Conservation (phyloP, 1,140 invertebrate species). For the Phthorimaea operculella region DNA sequence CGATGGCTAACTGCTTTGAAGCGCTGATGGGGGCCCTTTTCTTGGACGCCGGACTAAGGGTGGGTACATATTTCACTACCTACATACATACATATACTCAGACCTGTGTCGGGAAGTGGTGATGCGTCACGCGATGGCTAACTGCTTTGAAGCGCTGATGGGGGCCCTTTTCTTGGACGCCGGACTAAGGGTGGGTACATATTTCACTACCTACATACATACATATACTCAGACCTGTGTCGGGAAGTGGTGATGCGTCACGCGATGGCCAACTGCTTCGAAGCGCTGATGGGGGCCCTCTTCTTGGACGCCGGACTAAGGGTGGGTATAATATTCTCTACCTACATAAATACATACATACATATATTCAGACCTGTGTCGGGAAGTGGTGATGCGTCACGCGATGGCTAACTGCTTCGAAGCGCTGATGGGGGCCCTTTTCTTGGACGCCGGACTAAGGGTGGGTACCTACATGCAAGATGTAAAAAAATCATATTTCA, state of each 20-base stretch:
- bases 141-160: constrained; percentile 99
- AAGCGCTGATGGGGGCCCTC: constrained; percentile 97
- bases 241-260: constrained; percentile 94
- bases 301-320: constrained; percentile 95
- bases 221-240: constrained; percentile 95
- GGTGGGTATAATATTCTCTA: constrained; percentile 43
- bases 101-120: constrained; percentile 98
- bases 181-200: constrained; percentile 77
- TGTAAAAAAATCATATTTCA: too few species aligned
- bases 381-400: constrained; percentile 93
- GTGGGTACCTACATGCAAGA: too few species aligned
- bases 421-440: constrained; percentile 96
- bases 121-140: constrained; percentile 96
- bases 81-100: too few species aligned
- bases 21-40: constrained; percentile 97
- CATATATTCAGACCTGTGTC: constrained; percentile 96
- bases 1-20: constrained; percentile 99
- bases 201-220: too few species aligned
- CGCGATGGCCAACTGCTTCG: constrained; percentile 99
- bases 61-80: constrained; percentile 29
- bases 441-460: constrained; percentile 92
- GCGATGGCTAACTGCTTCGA: constrained; percentile 99
- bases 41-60: constrained; percentile 91
- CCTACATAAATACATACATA: too few species aligned
- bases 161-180: constrained; percentile 96